phyloP scores from a whole-genome alignment of 2,888 invertebrate species.

The Drosophila paracracens region DNA sequence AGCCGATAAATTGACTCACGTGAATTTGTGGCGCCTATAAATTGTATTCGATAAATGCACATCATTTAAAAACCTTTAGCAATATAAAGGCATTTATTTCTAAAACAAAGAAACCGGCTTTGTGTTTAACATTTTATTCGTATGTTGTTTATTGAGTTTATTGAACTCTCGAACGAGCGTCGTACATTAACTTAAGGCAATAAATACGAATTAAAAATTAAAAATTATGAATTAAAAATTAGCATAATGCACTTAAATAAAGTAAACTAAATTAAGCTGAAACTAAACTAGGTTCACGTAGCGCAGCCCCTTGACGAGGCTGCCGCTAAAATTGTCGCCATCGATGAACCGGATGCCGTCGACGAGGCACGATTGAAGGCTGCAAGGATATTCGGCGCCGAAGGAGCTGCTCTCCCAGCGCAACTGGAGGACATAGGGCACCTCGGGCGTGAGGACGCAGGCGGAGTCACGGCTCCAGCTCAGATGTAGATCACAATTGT shows the following conservation, averaged over 20 bases:
- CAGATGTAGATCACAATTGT: conserved; percentile 84
- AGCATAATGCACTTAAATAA: background rate
- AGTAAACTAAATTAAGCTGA: conserved; percentile 43
- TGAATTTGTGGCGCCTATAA: background rate
- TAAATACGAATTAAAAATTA: conserved; percentile 62
- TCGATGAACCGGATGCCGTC: conserved; percentile 82
- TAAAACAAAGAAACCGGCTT: conserved; percentile 61
- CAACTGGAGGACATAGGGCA: conserved; percentile 81
- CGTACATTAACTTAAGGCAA: conserved; percentile 68
- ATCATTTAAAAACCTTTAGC: background rate
- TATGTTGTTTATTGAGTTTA: conserved; percentile 66
- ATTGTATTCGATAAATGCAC: background rate
- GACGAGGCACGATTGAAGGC: conserved; percentile 79
- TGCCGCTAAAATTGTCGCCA: conserved; percentile 76
- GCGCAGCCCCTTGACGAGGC: conserved; percentile 82
- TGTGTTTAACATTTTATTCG: conserved; percentile 19
- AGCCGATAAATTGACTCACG: background rate
- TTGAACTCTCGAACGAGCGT: conserved; percentile 63
- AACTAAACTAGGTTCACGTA: conserved; percentile 80
- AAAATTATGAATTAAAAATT: conserved; percentile 37
- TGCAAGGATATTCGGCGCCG: conserved; percentile 84
- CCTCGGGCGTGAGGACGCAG: conserved; percentile 81
- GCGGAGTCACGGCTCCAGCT: conserved; percentile 76
- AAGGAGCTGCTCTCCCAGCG: conserved; percentile 80
- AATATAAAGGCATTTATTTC: background rate